phyloP scores from a whole-genome alignment of 2,888 invertebrate species.

The Eucriotettix oculatus region DNA sequence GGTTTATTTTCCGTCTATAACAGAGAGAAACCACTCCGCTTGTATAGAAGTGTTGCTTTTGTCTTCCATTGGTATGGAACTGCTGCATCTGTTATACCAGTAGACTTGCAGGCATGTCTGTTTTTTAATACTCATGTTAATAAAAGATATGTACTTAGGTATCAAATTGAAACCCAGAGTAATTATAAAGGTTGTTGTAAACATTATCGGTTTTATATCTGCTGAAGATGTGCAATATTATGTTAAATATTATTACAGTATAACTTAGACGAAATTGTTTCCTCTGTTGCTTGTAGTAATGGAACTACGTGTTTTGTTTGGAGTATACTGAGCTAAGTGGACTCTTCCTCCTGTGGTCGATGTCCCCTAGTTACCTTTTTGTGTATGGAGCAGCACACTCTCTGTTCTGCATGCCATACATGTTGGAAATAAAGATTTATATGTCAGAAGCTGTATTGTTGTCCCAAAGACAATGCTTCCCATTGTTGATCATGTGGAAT shows the following conservation, averaged over 20 bases:
- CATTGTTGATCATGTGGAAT: background rate
- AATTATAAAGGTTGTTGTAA: slow-evolving; percentile 10
- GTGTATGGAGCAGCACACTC: too few species aligned
- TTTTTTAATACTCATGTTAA: slow-evolving; percentile 9
- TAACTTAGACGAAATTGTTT: slow-evolving; percentile 8
- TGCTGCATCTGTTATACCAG: slow-evolving; percentile 9
- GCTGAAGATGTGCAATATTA: slow-evolving; percentile 13
- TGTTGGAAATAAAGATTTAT: slow-evolving; percentile 7
- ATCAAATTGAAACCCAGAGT: slow-evolving; percentile 6
- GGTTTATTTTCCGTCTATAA: slow-evolving; percentile 12
- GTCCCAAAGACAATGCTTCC: background rate
- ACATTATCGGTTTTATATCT: slow-evolving; percentile 10
- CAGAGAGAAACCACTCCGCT: slow-evolving; percentile 9
- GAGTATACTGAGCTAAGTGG: background rate
- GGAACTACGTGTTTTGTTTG: background rate
- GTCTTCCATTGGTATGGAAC: slow-evolving; percentile 12
- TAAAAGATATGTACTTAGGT: slow-evolving; percentile 8
- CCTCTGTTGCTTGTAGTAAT: slow-evolving; percentile 11
- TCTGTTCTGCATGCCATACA: slow-evolving; percentile 2
- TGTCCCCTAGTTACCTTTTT: background rate
- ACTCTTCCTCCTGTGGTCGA: background rate
- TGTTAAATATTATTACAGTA: slow-evolving; percentile 5
- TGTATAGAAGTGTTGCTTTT: slow-evolving; percentile 12
- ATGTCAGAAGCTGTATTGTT: slow-evolving; percentile 1
- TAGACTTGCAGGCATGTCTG: slow-evolving; percentile 8